phyloP scores from a whole-genome alignment of 2,797 vertebrate genomes.

The Coendou prehensilis region DNA sequence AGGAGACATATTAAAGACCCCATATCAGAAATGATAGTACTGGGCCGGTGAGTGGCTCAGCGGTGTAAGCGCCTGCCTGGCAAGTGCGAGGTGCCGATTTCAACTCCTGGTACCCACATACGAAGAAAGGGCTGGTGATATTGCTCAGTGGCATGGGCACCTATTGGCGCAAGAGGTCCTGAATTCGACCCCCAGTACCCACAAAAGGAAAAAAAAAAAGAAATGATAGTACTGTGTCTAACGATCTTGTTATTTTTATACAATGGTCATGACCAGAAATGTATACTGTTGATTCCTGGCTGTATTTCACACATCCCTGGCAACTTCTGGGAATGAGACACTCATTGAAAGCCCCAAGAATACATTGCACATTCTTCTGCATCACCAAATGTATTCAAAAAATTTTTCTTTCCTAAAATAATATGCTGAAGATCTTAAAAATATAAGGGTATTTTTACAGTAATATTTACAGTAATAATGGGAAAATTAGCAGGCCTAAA shows the following conservation, averaged over 20 bases:
- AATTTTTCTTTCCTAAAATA: not conserved
- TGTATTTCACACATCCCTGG: not conserved
- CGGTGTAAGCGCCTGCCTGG: too few species aligned
- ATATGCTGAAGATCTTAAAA: not conserved
- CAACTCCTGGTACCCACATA: too few species aligned
- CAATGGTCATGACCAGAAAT: not conserved
- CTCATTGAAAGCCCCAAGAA: not conserved
- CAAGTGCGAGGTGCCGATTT: too few species aligned
- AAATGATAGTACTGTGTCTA: not conserved
- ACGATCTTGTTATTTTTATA: not conserved
- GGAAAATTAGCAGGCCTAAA: not conserved
- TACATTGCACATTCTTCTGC: not conserved
- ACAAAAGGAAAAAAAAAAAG: not conserved
- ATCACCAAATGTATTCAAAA: not conserved
- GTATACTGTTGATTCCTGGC: not conserved
- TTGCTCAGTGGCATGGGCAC: too few species aligned
- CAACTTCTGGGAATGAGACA: not conserved
- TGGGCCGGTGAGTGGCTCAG: not conserved
- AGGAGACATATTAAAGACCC: not conserved
- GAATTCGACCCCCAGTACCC: too few species aligned
- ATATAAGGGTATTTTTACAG: not conserved
- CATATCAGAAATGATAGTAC: not conserved
- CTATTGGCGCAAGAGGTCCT: too few species aligned
- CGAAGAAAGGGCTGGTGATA: too few species aligned
- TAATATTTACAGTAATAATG: not conserved